phyloP scores from a whole-genome alignment of 2,888 invertebrate genomes.

The Brassicogethes aeneus region DNA sequence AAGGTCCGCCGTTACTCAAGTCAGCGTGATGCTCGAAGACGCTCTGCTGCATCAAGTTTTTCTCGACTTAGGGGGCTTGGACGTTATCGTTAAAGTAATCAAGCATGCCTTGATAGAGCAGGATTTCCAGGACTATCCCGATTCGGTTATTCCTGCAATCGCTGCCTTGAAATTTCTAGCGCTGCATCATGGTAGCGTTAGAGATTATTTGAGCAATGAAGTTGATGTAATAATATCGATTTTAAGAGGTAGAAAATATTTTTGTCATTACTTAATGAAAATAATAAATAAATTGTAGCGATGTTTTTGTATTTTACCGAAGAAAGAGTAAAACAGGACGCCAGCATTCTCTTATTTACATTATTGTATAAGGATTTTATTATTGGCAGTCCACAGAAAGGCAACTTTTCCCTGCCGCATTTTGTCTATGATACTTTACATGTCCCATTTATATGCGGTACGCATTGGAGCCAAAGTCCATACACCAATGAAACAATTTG shows the following conservation, averaged over 20 bases:
- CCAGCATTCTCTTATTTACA: constrained; percentile 43
- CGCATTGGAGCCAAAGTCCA: constrained; percentile 43
- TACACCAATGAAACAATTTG: constrained; percentile 28
- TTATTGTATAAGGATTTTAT: constrained; percentile 43
- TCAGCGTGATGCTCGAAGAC: constrained; percentile 58
- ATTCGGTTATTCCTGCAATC: constrained; percentile 44
- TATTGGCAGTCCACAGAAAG: constrained; percentile 31
- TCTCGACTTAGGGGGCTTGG: constrained; percentile 48
- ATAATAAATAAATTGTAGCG: constrained; percentile 34
- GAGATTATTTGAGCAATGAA: constrained; percentile 48
- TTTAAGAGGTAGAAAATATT: constrained; percentile 43
- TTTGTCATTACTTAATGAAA: too few species aligned
- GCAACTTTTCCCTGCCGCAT: constrained; percentile 42
- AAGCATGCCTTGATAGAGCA: constrained; percentile 39
- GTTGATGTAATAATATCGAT: constrained; percentile 40
- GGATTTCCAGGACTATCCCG: constrained; percentile 44
- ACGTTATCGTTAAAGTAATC: constrained; percentile 43
- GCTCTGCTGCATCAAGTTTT: constrained; percentile 52
- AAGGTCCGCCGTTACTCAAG: constrained; percentile 58
- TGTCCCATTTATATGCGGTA: constrained; percentile 43
- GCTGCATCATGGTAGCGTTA: constrained; percentile 47
- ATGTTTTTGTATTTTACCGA: constrained; percentile 48
- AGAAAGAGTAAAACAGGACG: constrained; percentile 43
- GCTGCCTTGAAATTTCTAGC: constrained; percentile 43
- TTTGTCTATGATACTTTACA: constrained; percentile 38